These are phyloP conservation scores for Phragmatobia fuliginosa DNA, from an alignment of 2,888 invertebrate genomes.

Conservation along the genomic window DNA sequence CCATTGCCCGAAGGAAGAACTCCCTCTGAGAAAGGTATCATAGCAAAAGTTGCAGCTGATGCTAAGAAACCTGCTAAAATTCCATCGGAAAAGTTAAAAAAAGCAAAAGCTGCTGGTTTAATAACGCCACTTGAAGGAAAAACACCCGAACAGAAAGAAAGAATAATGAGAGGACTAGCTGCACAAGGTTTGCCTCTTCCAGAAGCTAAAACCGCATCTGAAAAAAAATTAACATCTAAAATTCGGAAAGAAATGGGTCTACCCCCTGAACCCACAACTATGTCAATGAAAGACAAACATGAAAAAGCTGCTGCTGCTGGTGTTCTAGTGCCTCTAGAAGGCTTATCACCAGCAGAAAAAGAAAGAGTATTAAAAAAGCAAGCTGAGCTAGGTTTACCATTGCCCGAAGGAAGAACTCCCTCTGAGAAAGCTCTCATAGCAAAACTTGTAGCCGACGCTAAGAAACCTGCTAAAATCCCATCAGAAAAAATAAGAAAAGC, in stretches of 20 bases:
- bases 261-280: slow-evolving; percentile 11
- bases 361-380: no score
- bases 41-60: slow-evolving; percentile 5
- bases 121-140: slow-evolving; percentile 9
- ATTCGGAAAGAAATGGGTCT: slow-evolving; percentile 25
- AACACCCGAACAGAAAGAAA: background rate
- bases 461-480: slow-evolving; percentile 41
- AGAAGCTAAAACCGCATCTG: background rate
- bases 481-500: slow-evolving; percentile 54
- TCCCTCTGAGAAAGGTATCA: no score
- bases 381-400: no score
- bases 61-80: background rate
- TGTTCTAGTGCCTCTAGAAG: no score
- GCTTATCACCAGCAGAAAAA: no score
- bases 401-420: no score
- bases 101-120: slow-evolving; percentile 46
- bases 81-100: slow-evolving; percentile 8
- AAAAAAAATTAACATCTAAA: slow-evolving; percentile 18
- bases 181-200: no score
- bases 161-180: slow-evolving; percentile 8
- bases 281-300: no score
- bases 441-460: no score
- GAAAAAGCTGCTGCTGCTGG: no score
- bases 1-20: no score
- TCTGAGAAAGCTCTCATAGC: no score